A percentile compares a stretch with the other conserved stretches of the same genome.
These are phyloP conservation scores for Enteromius mattozi DNA, from an alignment of 2,797 vertebrate species.

Conservation along the genomic window DNA sequence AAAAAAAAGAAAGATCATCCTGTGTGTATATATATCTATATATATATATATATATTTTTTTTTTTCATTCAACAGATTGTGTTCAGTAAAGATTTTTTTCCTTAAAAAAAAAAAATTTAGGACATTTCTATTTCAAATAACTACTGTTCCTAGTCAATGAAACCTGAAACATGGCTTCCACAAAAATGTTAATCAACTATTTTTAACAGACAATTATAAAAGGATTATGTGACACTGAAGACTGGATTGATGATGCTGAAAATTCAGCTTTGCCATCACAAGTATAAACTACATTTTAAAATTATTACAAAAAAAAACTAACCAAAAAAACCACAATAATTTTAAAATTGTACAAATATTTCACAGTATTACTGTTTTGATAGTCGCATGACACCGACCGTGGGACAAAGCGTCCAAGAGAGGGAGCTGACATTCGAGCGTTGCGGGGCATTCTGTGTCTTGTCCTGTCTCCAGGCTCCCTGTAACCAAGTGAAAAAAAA, in stretches of 20 bases:
- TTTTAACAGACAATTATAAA: background rate
- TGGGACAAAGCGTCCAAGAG: slow-evolving; percentile 94
- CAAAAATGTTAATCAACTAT: background rate
- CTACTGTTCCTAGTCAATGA: background rate
- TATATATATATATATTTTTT: too few species aligned
- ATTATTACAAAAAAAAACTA: background rate
- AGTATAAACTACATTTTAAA: background rate
- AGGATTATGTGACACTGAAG: background rate
- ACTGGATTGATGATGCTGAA: background rate
- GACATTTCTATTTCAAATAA: background rate
- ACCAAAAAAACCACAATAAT: background rate
- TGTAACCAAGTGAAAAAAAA: slow-evolving; percentile 60
- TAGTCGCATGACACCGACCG: slow-evolving; percentile 81
- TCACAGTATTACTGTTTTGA: background rate
- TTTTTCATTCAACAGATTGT: too few species aligned
- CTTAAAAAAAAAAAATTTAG: background rate
- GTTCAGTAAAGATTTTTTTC: too few species aligned
- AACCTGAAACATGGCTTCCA: background rate
- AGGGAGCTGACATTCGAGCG: slow-evolving; percentile 96
- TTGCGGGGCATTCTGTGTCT: slow-evolving; percentile 94
- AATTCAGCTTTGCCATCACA: background rate
- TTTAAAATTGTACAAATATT: background rate
- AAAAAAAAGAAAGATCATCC: too few species aligned
- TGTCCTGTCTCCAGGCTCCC: slow-evolving; percentile 91
- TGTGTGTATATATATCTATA: too few species aligned